phyloP scores from a whole-genome alignment of 2,888 invertebrate genomes.

The Rapana venosa region DNA sequence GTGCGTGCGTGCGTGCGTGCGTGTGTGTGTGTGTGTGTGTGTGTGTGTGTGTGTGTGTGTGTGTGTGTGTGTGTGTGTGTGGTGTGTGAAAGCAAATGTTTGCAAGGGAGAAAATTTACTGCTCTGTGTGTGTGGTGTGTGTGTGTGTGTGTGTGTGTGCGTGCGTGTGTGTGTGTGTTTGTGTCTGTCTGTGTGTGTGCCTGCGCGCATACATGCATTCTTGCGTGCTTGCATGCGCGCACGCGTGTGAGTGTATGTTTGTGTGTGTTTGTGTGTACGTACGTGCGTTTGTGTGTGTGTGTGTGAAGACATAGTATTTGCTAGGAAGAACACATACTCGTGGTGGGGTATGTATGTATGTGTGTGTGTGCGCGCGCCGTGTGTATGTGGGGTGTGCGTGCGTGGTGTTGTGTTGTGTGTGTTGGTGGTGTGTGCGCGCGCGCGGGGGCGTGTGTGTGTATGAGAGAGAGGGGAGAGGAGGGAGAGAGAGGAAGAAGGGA shows the following conservation, averaged over 20 bases:
- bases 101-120: neutral
- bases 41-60: slow-evolving; percentile 24
- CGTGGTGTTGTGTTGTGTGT: too few species aligned
- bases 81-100: too few species aligned
- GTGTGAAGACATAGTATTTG: too few species aligned
- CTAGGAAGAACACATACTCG: too few species aligned
- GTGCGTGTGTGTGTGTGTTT: neutral
- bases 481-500: too few species aligned
- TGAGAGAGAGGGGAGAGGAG: too few species aligned
- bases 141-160: neutral
- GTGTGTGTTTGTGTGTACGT: too few species aligned
- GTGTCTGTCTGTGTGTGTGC: slow-evolving; percentile 15
- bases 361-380: too few species aligned
- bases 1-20: slow-evolving; percentile 17
- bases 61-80: slow-evolving; percentile 24
- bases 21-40: slow-evolving; percentile 17
- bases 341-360: too few species aligned
- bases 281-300: neutral
- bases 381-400: neutral
- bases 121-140: too few species aligned
- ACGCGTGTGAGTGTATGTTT: neutral
- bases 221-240: neutral
- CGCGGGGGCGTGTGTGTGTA: too few species aligned
- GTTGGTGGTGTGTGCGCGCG: too few species aligned
- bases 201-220: neutral